Evolutionary conservation across 2,888 invertebrate genomes (phyloP).

Genomic region (Aplocera efformata): DNA sequence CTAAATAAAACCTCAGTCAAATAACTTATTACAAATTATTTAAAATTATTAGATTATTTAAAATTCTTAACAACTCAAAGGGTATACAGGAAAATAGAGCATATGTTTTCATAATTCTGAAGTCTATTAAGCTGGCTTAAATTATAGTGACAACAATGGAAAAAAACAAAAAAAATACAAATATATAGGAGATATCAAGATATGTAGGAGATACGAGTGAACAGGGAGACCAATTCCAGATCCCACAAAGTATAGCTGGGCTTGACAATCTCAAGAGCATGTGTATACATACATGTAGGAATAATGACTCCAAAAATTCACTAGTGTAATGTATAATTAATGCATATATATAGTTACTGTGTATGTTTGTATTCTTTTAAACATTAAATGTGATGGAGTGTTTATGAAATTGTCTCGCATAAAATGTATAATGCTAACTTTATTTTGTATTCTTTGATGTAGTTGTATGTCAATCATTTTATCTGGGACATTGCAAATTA

Average conservation of each 20-base stretch:
- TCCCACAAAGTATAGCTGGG: slow-evolving; percentile 45
- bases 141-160: too few species aligned
- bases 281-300: slow-evolving; percentile 53
- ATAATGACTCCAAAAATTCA: slow-evolving; percentile 72
- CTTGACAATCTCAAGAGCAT: slow-evolving; percentile 60
- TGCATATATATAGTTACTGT: slow-evolving; percentile 59
- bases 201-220: neutral
- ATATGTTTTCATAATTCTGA: too few species aligned
- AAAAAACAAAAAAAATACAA: too few species aligned
- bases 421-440: slow-evolving; percentile 61
- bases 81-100: too few species aligned
- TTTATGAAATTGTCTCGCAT: slow-evolving; percentile 30
- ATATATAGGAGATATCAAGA: too few species aligned
- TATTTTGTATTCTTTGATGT: slow-evolving; percentile 17
- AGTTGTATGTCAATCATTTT: too few species aligned
- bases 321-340: slow-evolving; percentile 54
- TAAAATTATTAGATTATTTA: too few species aligned
- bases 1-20: too few species aligned
- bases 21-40: too few species aligned
- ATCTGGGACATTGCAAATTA: too few species aligned
- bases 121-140: too few species aligned
- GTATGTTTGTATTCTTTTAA: slow-evolving; percentile 62
- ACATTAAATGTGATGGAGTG: slow-evolving; percentile 57
- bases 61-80: too few species aligned
- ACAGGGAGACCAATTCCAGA: neutral